Conservation (phyloP, 2,888 invertebrate species). For the Caenorhabditis imperialis region DNA sequence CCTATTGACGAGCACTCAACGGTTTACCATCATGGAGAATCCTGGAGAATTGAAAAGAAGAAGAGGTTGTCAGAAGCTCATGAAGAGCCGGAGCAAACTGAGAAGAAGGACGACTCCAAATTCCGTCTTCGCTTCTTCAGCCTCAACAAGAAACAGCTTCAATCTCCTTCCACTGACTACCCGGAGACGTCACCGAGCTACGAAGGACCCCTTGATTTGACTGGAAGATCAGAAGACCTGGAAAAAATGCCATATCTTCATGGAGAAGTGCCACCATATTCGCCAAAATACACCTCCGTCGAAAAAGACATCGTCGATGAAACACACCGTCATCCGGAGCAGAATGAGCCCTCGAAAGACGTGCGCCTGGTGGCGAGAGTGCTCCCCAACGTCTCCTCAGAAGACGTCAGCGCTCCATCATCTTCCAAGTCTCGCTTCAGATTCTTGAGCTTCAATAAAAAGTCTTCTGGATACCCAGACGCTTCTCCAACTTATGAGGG, state of each 20-base stretch:
- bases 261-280: constrained; percentile 31
- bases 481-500: constrained; percentile 27
- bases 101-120: constrained; percentile 20
- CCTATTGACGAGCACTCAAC: constrained; percentile 39
- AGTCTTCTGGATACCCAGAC: background rate
- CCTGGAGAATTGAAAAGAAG: constrained; percentile 38
- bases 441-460: constrained; percentile 10
- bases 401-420: too few species aligned
- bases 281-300: constrained; percentile 21
- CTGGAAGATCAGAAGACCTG: constrained; percentile 44
- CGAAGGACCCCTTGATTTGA: constrained; percentile 49
- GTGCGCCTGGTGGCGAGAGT: constrained; percentile 37
- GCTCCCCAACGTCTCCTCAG: constrained; percentile 11
- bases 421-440: constrained; percentile 19
- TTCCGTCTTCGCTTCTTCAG: constrained; percentile 38
- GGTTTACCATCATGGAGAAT: constrained; percentile 58
- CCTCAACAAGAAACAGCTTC: constrained; percentile 4
- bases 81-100: constrained; percentile 21
- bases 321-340: constrained; percentile 14
- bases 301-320: constrained; percentile 26
- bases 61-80: constrained; percentile 17
- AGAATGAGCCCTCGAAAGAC: constrained; percentile 26
- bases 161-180: constrained; percentile 2
- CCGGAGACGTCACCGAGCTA: constrained; percentile 27
- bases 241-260: constrained; percentile 42